These are phyloP conservation scores for Sciaenops ocellatus DNA, from an alignment of 2,797 vertebrate species.

Conservation along the genomic window DNA sequence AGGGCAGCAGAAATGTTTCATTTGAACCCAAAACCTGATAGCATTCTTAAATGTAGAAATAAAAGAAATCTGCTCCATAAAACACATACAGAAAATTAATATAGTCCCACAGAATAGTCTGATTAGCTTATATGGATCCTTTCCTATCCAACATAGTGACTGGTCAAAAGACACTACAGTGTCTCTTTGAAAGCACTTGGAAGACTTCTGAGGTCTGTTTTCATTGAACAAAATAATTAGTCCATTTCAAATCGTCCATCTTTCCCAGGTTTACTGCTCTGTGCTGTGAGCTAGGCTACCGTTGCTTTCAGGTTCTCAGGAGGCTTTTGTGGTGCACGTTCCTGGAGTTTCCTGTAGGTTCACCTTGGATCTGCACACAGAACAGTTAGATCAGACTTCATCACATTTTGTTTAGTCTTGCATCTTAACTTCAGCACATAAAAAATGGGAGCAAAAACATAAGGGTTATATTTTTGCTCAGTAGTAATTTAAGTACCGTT, in stretches of 20 bases:
- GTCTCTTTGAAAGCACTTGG: constrained; percentile 34
- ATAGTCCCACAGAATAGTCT: not conserved
- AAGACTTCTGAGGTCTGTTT: constrained; percentile 22
- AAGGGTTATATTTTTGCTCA: no score
- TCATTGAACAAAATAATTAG: constrained; percentile 33
- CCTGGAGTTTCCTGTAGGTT: constrained; percentile 90
- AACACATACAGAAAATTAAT: constrained; percentile 20
- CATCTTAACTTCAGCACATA: no score
- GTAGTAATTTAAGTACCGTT: not conserved
- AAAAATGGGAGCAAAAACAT: no score
- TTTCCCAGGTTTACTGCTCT: not conserved
- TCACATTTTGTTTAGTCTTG: not conserved
- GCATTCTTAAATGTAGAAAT: constrained; percentile 2
- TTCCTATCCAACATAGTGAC: constrained; percentile 15
- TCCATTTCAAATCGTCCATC: constrained; percentile 28
- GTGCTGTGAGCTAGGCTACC: not conserved
- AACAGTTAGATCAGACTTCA: not conserved
- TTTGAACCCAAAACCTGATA: constrained; percentile 19
- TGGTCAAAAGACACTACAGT: constrained; percentile 8
- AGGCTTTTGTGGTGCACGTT: constrained; percentile 87
- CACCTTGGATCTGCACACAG: constrained; percentile 90
- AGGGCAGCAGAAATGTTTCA: constrained; percentile 15
- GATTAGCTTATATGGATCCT: constrained; percentile 12
- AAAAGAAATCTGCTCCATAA: constrained; percentile 13
- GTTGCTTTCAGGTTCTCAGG: constrained; percentile 77